Evolutionary conservation across 2,797 vertebrate species (phyloP).

Genomic region (Vireo griseus): DNA sequence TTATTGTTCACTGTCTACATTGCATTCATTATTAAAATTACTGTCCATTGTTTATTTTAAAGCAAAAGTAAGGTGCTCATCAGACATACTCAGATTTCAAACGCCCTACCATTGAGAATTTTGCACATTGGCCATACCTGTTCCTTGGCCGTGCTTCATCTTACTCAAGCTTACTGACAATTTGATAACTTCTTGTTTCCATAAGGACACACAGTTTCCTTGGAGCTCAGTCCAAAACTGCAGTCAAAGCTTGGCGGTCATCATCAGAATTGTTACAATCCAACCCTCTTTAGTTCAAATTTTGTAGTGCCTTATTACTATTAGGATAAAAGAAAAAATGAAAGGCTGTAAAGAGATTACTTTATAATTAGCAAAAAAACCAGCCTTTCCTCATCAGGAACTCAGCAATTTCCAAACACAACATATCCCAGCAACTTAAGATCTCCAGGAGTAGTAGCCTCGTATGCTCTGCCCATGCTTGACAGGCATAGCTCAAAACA

Average conservation of each 20-base stretch:
- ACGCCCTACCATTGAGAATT: background rate
- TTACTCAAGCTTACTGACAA: background rate
- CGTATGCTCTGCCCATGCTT: background rate
- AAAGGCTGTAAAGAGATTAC: background rate
- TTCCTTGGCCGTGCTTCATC: rapidly evolving
- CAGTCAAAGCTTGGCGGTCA: background rate
- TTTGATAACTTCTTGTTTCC: background rate
- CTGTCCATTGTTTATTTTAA: background rate
- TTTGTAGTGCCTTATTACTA: background rate
- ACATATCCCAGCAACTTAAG: background rate
- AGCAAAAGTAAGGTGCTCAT: background rate
- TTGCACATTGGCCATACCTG: background rate
- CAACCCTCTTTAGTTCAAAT: background rate
- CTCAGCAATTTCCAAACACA: background rate
- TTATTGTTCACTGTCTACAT: background rate
- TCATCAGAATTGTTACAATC: background rate
- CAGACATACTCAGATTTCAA: background rate
- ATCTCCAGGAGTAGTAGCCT: background rate
- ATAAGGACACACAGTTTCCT: background rate
- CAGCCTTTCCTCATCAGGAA: background rate
- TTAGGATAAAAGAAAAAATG: background rate
- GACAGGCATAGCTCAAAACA: background rate
- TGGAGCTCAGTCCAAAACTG: background rate
- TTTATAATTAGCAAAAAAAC: background rate
- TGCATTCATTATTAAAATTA: background rate